Evolutionary conservation across 2,888 invertebrate species (phyloP).

Genomic region (Bellardia pandia): DNA sequence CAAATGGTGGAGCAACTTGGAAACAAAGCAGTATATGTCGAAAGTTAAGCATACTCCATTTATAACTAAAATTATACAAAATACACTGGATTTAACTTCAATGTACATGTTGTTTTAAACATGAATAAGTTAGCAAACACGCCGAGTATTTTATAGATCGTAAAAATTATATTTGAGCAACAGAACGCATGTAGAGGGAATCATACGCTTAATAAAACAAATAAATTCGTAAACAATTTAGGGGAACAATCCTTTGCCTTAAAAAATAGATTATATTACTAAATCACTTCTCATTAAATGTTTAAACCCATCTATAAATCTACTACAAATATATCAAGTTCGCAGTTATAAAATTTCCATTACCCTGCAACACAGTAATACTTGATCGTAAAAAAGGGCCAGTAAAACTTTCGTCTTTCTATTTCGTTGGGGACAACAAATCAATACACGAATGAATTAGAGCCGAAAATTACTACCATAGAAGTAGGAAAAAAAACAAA

Average conservation of each 20-base stretch:
- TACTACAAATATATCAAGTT: not conserved
- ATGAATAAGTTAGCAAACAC: too few relatives aligned
- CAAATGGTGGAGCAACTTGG: too few relatives aligned
- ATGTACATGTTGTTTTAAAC: too few relatives aligned
- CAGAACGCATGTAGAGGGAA: not conserved
- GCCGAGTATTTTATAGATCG: not conserved
- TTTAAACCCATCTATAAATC: not conserved
- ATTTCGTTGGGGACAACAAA: not conserved
- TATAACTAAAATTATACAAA: too few relatives aligned
- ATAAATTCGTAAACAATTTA: not conserved
- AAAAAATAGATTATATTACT: constrained; percentile 3
- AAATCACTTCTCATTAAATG: constrained; percentile 5
- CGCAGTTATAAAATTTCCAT: constrained; percentile 10
- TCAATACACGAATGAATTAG: constrained; percentile 3
- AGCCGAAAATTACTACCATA: not conserved
- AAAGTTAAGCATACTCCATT: too few relatives aligned
- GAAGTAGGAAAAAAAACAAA: not conserved
- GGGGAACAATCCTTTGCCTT: not conserved
- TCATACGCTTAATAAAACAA: not conserved
- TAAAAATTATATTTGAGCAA: not conserved
- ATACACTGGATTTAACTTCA: too few relatives aligned
- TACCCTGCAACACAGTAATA: not conserved
- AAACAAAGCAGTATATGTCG: too few relatives aligned
- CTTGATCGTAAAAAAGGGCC: not conserved
- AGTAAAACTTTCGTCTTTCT: not conserved